Conservation (phyloP, 2,888 invertebrate genomes). For the Molorchus minor region DNA sequence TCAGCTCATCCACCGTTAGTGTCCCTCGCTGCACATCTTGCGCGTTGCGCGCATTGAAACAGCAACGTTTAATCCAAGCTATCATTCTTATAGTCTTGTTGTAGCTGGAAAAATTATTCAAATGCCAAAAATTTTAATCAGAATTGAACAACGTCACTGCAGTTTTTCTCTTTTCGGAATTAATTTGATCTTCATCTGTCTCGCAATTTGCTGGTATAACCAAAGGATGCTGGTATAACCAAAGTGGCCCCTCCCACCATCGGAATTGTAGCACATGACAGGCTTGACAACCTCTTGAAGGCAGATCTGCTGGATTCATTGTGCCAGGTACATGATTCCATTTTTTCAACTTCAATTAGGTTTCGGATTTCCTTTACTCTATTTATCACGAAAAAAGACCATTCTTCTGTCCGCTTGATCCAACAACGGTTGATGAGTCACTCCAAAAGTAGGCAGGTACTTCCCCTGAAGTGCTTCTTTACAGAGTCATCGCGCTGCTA, state of each 20-base stretch:
- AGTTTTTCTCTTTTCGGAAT: conserved; percentile 1
- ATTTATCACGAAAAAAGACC: conserved; percentile 48
- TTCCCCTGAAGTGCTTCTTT: conserved; percentile 11
- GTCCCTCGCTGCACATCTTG: background rate
- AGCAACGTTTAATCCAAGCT: conserved; percentile 38
- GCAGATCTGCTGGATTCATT: conserved; percentile 51
- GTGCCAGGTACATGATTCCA: conserved; percentile 51
- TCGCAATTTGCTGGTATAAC: conserved; percentile 10
- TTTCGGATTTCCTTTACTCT: conserved; percentile 47
- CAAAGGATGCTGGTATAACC: conserved; percentile 37
- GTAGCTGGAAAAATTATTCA: conserved; percentile 37
- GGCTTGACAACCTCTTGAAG: conserved; percentile 48
- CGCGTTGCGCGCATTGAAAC: conserved; percentile 10
- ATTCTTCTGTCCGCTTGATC: conserved; percentile 43
- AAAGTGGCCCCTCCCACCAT: conserved; percentile 54
- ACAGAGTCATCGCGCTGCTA: conserved; percentile 21
- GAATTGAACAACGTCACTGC: background rate
- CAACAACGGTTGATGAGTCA: conserved; percentile 49
- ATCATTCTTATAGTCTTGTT: no score
- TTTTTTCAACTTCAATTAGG: conserved; percentile 28
- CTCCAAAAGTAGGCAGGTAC: conserved; percentile 39
- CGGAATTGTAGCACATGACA: conserved; percentile 40
- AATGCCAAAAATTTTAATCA: background rate
- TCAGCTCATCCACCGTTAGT: background rate
- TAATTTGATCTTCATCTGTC: conserved; percentile 2